These are phyloP conservation scores for Rousettus leschenaultii DNA, from an alignment of 2,113 vertebrate genomes.

Conservation along the genomic window DNA sequence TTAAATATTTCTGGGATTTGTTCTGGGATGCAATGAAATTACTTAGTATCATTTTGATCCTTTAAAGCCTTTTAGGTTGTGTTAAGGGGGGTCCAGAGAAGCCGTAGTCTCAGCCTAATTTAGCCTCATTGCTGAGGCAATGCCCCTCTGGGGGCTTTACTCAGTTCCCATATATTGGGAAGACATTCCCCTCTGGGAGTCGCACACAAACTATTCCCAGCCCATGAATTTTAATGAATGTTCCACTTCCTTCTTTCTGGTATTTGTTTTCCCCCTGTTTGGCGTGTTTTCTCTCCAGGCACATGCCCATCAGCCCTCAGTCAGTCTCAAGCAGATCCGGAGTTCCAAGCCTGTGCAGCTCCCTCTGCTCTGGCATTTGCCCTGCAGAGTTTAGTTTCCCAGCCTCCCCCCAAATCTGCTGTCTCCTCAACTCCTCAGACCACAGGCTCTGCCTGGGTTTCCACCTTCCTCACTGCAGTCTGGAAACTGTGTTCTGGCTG, in stretches of 20 bases:
- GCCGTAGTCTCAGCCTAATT: neutral
- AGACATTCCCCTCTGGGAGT: neutral
- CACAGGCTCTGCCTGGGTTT: neutral
- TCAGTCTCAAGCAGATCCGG: neutral
- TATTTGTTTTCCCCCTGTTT: neutral
- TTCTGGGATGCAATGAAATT: neutral
- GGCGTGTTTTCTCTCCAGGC: neutral
- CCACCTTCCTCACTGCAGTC: rapidly evolving
- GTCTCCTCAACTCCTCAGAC: neutral
- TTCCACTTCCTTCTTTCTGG: neutral
- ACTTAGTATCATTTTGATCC: neutral
- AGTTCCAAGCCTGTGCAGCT: neutral
- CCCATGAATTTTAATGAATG: neutral
- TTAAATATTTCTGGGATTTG: neutral
- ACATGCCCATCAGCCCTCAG: neutral
- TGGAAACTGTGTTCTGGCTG: neutral
- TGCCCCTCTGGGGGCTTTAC: neutral
- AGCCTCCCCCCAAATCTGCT: neutral
- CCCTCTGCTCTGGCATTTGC: neutral
- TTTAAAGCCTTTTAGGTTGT: neutral
- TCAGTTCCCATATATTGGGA: neutral
- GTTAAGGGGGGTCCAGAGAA: neutral
- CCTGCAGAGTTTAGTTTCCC: neutral
- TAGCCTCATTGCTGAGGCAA: neutral
- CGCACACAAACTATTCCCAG: neutral